A percentile compares a stretch with the other conserved stretches of the same genome.
These are phyloP conservation scores for Polypedilum vanderplanki DNA, from an alignment of 1,140 invertebrate genomes.

Conservation along the genomic window DNA sequence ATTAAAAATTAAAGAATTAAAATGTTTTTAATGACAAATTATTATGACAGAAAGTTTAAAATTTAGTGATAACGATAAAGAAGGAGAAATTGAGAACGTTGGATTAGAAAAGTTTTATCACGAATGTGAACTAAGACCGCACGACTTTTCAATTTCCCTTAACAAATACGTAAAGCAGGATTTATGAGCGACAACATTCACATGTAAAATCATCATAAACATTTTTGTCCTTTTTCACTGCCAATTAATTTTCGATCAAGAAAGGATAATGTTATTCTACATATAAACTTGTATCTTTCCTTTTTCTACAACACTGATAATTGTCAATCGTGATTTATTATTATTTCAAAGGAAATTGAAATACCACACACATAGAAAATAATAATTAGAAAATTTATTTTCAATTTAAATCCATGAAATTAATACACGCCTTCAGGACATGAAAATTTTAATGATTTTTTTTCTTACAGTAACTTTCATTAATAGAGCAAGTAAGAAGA, in stretches of 20 bases:
- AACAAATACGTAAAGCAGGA: no score
- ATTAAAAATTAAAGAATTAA: no score
- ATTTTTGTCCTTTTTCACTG: slow-evolving; percentile 23
- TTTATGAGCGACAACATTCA: background rate
- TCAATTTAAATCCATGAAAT: slow-evolving; percentile 26
- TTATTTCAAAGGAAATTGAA: background rate
- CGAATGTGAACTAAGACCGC: no score
- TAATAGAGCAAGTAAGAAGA: background rate
- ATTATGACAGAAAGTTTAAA: no score
- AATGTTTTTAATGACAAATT: no score
- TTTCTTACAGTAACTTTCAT: background rate
- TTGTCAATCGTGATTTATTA: slow-evolving; percentile 4
- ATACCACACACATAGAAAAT: background rate
- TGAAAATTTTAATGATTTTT: no score
- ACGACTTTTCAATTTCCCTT: no score
- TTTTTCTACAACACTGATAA: background rate
- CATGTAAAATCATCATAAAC: background rate
- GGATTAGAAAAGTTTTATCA: no score
- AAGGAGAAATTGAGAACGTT: no score
- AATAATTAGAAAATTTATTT: slow-evolving; percentile 11
- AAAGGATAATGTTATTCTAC: slow-evolving; percentile 23
- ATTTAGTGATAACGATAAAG: no score
- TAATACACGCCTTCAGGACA: slow-evolving; percentile 24
- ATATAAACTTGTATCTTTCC: background rate
- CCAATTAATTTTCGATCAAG: slow-evolving; percentile 28